A percentile compares a stretch with the other conserved stretches of the same genome.
phyloP scores from a whole-genome alignment of 2,113 vertebrate species.

The Nycticorax nycticorax region DNA sequence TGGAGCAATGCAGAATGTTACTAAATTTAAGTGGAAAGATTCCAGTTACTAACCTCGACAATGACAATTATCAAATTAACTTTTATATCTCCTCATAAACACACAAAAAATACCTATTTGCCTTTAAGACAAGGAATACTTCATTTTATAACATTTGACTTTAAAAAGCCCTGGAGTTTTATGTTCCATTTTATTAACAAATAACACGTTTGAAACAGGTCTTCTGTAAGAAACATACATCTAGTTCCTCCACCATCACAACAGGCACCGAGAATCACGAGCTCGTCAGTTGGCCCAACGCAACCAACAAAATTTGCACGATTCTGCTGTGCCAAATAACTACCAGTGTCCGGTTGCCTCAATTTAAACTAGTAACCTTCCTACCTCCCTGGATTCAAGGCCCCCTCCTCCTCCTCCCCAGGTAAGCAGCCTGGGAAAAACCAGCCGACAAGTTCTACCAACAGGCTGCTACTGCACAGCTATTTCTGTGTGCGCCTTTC shows the following conservation, averaged over 20 bases:
- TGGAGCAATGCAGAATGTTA: not conserved
- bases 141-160: not conserved
- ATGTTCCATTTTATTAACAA: not conserved
- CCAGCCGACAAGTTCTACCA: not conserved
- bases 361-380: not conserved
- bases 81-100: not conserved
- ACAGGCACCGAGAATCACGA: not conserved
- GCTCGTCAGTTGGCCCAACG: fast-evolving
- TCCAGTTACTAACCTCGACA: not conserved
- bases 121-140: not conserved
- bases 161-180: not conserved
- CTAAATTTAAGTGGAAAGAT: not conserved
- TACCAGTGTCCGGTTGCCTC: not conserved
- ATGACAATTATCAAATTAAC: not conserved
- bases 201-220: not conserved
- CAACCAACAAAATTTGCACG: not conserved
- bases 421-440: not conserved
- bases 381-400: not conserved
- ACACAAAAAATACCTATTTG: not conserved
- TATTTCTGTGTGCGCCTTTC: not conserved
- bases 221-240: not conserved
- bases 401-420: fast-evolving
- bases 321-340: not conserved
- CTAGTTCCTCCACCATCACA: not conserved
- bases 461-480: not conserved